A percentile compares a stretch with the other conserved stretches of the same genome.
These are phyloP conservation scores for Patiria pectinifera DNA, from an alignment of 53 echinoderm and acorn worm genomes.

Conservation along the genomic window DNA sequence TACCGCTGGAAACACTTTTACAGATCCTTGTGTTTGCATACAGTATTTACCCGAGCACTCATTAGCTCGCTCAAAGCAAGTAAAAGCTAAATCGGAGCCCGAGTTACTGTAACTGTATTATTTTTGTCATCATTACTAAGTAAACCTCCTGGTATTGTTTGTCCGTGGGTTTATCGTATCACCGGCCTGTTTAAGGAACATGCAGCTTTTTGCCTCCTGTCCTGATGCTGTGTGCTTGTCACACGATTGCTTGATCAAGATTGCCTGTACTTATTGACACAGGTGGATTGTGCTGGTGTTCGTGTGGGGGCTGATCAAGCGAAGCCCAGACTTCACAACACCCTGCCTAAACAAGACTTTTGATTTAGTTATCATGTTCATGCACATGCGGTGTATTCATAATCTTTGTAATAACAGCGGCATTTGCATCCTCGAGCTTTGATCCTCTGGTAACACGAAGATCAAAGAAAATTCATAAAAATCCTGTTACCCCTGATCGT, in stretches of 20 bases:
- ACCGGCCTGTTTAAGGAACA: conserved; percentile 40
- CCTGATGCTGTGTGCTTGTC: not conserved
- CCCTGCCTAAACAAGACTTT: not conserved
- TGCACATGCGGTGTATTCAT: not conserved
- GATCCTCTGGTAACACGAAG: not conserved
- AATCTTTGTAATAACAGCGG: not conserved
- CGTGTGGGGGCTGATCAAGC: conserved; percentile 12
- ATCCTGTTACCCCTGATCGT: not conserved
- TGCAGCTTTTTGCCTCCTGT: not conserved
- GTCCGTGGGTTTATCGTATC: conserved; percentile 41
- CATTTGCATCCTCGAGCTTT: not conserved
- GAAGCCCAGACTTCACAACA: not conserved
- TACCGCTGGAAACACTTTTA: conserved; percentile 8
- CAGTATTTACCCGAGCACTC: conserved; percentile 30
- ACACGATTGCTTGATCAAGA: conserved; percentile 33
- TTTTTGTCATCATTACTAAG: conserved; percentile 41
- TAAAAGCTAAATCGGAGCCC: not conserved
- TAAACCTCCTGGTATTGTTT: conserved; percentile 34
- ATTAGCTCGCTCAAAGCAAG: conserved; percentile 33
- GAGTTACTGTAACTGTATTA: conserved; percentile 42
- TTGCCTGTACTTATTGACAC: conserved; percentile 41
- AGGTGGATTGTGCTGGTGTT: conserved; percentile 30
- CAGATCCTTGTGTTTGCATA: not conserved
- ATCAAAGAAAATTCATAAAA: not conserved
- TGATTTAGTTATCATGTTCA: conserved; percentile 3